These are phyloP conservation scores for Stegastes partitus DNA, from an alignment of 2,113 vertebrate species.

Conservation along the genomic window DNA sequence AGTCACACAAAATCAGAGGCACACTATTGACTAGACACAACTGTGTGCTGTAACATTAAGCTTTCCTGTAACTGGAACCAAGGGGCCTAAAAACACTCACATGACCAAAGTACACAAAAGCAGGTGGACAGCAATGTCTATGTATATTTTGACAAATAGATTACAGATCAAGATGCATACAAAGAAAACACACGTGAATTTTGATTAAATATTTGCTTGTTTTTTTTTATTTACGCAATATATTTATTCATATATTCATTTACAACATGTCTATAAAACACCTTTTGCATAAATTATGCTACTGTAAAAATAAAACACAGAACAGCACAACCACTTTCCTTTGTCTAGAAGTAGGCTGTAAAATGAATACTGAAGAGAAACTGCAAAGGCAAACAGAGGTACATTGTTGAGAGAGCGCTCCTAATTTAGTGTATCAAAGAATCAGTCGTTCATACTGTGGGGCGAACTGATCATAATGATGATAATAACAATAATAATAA, in stretches of 20 bases:
- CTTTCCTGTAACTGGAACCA: too few species aligned
- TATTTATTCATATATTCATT: constrained; percentile 82
- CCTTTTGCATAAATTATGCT: constrained; percentile 81
- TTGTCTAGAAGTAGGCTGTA: constrained; percentile 35
- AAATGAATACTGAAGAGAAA: constrained; percentile 41
- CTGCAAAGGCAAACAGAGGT: constrained; percentile 45
- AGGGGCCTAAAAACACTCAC: too few species aligned
- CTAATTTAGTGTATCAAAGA: constrained; percentile 3
- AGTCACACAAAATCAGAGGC: too few species aligned
- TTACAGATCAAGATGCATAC: background rate
- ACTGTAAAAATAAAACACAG: constrained; percentile 67
- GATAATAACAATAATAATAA: background rate
- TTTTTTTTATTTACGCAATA: constrained; percentile 82
- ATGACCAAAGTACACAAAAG: too few species aligned
- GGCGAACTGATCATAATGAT: background rate
- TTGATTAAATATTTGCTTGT: constrained; percentile 57
- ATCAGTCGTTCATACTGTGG: constrained; percentile 3
- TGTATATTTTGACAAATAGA: fast-evolving
- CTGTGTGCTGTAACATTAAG: too few species aligned
- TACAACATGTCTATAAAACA: constrained; percentile 85
- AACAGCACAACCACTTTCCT: constrained; percentile 45
- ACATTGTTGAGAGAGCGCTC: constrained; percentile 29
- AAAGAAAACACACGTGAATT: constrained; percentile 4
- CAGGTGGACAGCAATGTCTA: too few species aligned
- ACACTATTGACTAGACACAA: too few species aligned